Base-by-base conservation (phyloP, 2,888 invertebrate species). In the Asteroscopus sphinx region DNA sequence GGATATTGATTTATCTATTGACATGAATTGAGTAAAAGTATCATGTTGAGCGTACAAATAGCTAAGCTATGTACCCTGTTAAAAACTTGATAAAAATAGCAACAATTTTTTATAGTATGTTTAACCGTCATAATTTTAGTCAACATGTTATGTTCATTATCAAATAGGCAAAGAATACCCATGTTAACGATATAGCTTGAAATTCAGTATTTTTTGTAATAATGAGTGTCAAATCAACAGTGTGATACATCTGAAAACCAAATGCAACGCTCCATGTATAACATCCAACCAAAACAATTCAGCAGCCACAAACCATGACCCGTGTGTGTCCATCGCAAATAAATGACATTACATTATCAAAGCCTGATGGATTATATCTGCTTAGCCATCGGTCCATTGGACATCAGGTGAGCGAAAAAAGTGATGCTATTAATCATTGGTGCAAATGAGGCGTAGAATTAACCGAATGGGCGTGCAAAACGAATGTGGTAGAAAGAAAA, bases 391-490 rank as follows among this genome's bases (percentile, higher is more conserved):
- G 53, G 57, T 53, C 48, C 62, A 62, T 62, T 68, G 49, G 49
- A 49, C 69, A 53, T 36, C 70, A 67, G 70, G 70, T 70, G 51
- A 53, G 44, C 44, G 41, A 55, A 60, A 48, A 65, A 63, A 36
- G 36, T 56, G 36, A 52, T 45, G 42, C 15, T 44, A 67, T 70
- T 64, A 63, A 67, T 70, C 67, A 70, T 52, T 41, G 51, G 25
- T 37, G 46, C 26, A 49, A 67, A 56, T 17, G 62, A 49, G 25
- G 58, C 45, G 46, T 46, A 32, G 32, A 40, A 62, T 44, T 54
- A 41, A 35, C 49, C 21, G 54, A 40, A 26, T 47, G 25, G 33
- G 32, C 32, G n/a, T n/a, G 36, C 25, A 47, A 40, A 55, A 44
- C 9, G 15, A 47, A 32, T 61, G 56, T 47, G 2, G 51, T 61